Evolutionary conservation across 1,140 invertebrate genomes (phyloP), one percentile per base, ranked within the genome.

Genomic region (Pseudomyrmex dendroicus): DNA sequence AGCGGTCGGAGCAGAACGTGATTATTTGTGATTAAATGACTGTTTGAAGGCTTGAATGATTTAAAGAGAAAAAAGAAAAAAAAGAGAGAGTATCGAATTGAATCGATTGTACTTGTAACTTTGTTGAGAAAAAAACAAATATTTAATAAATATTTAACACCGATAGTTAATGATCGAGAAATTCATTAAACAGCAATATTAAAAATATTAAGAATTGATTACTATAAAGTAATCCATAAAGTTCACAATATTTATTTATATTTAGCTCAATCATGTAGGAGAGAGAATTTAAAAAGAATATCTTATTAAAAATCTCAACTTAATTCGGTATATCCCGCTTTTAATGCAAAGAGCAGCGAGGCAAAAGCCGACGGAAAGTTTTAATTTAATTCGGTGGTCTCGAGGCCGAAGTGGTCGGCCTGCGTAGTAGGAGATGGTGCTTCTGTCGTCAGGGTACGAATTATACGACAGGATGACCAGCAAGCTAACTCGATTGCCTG

Each of bases 331-430:
- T 78, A 35, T 35, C 35, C 57, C 68, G 66, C 73, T 67, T 84
- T 87, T 87, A 87, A 84, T 64, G 48, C 76, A 64, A 50, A 52
- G 67, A 50, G 52, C 73, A 72, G 22, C 63, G 73, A 62, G 25
- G 25, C 56, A 77, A 84, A 84, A 80, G 74, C 63, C 74, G 50
- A 62, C 66, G 66, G 70, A 85, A 88, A 88, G 83, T 88, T 89
- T 89, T 88, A 89, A 89, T 89, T 89, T 77, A 70, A 89, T 89
- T 84, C 73, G 61, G 78, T 61, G 76, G 57, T 82, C 77, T 74
- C 48, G 73, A 62, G 0, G 35, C 74, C 67, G 48, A 73, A 86
- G 84, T 67, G 84, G 78, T 73, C 61, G 57, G 78, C 70, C 48
- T n/a, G 46, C n/a, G 66, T 22, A 67, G 77, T 70, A 48, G 66